A percentile compares a stretch with the other conserved stretches of the same genome.
Conservation (phyloP, 2,888 invertebrate genomes). For the Trichogramma evanescens region DNA sequence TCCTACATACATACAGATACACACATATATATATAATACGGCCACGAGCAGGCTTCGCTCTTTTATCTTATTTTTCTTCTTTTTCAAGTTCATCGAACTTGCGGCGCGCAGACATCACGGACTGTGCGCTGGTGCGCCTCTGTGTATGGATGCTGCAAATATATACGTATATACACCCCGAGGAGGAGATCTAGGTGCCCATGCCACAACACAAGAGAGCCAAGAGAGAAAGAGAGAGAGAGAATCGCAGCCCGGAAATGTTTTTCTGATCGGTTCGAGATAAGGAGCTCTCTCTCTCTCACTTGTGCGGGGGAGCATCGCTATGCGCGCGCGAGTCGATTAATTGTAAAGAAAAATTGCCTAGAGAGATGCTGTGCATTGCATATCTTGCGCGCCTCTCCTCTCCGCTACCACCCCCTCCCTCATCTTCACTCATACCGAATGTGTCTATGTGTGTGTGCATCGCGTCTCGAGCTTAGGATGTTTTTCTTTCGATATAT, state of each 20-base stretch:
- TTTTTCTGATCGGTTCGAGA: constrained; percentile 21
- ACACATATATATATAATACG: no score
- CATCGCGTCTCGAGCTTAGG: no score
- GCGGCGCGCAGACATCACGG: not conserved
- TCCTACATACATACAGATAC: no score
- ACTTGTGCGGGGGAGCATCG: not conserved
- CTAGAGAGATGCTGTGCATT: not conserved
- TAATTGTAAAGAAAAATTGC: constrained; percentile 21
- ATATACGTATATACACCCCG: not conserved
- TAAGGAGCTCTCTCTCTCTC: constrained; percentile 1
- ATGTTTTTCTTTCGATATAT: no score
- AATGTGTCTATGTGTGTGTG: no score
- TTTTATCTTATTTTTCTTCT: no score
- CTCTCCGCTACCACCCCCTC: not conserved
- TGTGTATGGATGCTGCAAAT: no score
- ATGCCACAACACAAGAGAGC: not conserved
- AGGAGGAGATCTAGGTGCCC: not conserved
- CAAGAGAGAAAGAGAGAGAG: constrained; percentile 1
- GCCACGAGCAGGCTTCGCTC: no score
- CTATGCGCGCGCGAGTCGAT: constrained; percentile 16
- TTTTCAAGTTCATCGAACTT: no score
- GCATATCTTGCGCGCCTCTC: not conserved
- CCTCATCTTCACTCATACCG: not conserved
- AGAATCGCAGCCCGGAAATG: constrained; percentile 22
- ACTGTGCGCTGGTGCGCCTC: not conserved